phyloP scores from a whole-genome alignment of 2,113 vertebrate species.

The Laticauda laticaudata region DNA sequence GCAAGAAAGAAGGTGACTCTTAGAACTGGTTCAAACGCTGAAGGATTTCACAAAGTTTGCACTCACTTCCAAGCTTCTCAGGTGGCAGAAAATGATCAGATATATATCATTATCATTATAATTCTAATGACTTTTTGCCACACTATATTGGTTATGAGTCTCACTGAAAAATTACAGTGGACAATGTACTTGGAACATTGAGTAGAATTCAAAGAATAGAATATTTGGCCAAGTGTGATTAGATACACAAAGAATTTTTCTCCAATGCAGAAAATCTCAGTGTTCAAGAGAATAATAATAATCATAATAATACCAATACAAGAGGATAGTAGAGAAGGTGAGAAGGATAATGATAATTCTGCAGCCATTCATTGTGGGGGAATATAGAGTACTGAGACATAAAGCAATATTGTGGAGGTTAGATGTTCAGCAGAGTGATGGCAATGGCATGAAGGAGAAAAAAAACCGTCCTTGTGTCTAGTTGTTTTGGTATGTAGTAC shows the following conservation, averaged over 20 bases:
- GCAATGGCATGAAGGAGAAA: neutral
- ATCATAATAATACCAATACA: neutral
- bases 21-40: neutral
- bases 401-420: neutral
- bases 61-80: neutral
- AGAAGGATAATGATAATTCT: neutral
- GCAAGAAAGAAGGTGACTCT: constrained; percentile 83
- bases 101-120: neutral
- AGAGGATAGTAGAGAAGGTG: neutral
- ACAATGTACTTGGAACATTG: neutral
- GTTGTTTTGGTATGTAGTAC: neutral
- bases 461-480: neutral
- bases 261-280: neutral
- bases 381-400: neutral
- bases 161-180: neutral
- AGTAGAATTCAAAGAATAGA: neutral
- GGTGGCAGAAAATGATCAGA: neutral
- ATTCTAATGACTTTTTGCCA: neutral
- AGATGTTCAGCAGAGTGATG: neutral
- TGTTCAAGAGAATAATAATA: neutral
- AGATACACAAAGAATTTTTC: neutral
- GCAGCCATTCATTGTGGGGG: neutral
- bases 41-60: neutral
- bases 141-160: neutral
- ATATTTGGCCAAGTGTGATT: neutral